Conservation (phyloP, 2,797 vertebrate genomes). For the Phalanger gymnotis region DNA sequence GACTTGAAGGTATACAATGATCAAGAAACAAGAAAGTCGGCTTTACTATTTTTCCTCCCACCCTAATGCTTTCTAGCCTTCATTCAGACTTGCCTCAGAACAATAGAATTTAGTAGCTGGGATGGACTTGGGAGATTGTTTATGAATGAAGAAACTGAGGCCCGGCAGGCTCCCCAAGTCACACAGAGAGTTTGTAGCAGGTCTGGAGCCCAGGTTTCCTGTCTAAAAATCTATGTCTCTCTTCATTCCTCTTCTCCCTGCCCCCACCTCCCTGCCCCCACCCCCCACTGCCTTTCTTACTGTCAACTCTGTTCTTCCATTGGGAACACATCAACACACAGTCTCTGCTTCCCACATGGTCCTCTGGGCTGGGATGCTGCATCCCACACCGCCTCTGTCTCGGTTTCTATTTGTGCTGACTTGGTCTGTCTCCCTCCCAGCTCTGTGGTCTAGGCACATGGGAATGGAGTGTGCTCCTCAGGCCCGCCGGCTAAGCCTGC, state of each 20-base stretch:
- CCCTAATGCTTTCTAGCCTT: not conserved
- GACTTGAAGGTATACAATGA: not conserved
- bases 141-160: not conserved
- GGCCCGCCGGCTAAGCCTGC: not conserved
- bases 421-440: not conserved
- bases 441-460: constrained; percentile 15
- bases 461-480: not conserved
- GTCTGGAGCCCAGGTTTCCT: not conserved
- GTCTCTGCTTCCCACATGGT: not conserved
- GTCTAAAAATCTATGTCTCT: not conserved
- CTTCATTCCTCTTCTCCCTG: not conserved
- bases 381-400: not conserved
- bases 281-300: not conserved
- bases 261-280: not conserved
- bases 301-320: not conserved
- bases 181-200: not conserved
- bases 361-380: not conserved
- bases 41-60: not conserved
- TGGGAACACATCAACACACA: not conserved
- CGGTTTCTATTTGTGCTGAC: not conserved
- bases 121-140: not conserved
- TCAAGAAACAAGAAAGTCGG: not conserved
- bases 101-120: not conserved
- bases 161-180: not conserved
- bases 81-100: not conserved